Conservation (phyloP, 2,888 invertebrate genomes). For the Apodemia zela region DNA sequence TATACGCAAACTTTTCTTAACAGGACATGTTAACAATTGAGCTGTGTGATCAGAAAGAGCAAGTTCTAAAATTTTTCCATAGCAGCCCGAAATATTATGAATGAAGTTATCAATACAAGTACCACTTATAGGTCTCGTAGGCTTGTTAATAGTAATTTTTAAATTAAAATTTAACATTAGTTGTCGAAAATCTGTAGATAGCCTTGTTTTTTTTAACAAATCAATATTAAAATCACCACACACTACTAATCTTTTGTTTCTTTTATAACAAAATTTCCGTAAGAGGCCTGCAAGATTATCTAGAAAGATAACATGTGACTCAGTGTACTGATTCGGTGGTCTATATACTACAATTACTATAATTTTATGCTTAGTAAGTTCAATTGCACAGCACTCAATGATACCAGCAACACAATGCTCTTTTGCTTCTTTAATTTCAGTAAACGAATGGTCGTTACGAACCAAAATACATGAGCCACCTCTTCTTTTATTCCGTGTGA, state of each 20-base stretch:
- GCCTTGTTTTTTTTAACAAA: neutral
- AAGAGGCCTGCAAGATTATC: neutral
- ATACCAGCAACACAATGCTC: neutral
- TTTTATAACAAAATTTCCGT: neutral
- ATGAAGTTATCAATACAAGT: neutral
- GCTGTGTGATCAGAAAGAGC: neutral
- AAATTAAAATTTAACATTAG: neutral
- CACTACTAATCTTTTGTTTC: neutral
- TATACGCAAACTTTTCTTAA: neutral
- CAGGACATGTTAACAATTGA: neutral
- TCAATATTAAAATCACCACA: neutral
- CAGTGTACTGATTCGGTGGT: neutral
- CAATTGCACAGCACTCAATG: conserved; percentile 14
- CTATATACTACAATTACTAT: neutral
- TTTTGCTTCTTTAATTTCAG: neutral
- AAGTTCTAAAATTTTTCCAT: conserved; percentile 1
- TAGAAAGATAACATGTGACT: neutral
- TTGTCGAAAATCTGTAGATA: neutral
- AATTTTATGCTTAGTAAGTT: neutral
- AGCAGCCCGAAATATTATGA: neutral
- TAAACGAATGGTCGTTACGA: neutral
- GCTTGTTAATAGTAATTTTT: neutral
- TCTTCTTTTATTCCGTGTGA: conserved; percentile 14
- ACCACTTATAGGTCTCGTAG: neutral
- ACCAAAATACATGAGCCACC: conserved; percentile 22